A percentile compares a stretch with the other conserved stretches of the same genome.
phyloP scores from a whole-genome alignment of 2,113 vertebrate species.

The Catagonus wagneri region DNA sequence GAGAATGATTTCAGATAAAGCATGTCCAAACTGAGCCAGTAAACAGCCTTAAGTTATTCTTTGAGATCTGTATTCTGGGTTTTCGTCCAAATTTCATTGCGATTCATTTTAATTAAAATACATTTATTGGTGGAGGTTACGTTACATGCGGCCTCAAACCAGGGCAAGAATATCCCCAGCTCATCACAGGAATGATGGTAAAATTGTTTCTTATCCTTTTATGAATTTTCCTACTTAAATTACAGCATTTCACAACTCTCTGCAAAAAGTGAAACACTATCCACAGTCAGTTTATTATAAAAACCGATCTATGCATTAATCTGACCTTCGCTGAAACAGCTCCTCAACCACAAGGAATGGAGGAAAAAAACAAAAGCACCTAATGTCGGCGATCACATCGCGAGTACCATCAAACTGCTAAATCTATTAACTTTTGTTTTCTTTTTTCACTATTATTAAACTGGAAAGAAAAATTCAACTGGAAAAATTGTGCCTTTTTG shows the following conservation, averaged over 20 bases:
- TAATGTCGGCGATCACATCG: conserved; percentile 78
- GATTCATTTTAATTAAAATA: conserved; percentile 89
- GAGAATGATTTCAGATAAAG: conserved; percentile 72
- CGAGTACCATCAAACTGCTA: conserved; percentile 86
- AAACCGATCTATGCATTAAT: conserved; percentile 87
- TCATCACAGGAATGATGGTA: conserved; percentile 83
- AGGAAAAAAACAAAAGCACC: conserved; percentile 42
- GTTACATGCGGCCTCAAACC: conserved; percentile 78
- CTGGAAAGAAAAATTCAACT: conserved; percentile 88
- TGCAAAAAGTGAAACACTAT: conserved; percentile 88
- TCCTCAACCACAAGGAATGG: conserved; percentile 79
- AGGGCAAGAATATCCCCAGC: conserved; percentile 77
- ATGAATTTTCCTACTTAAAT: conserved; percentile 86
- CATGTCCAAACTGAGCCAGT: conserved; percentile 79
- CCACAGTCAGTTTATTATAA: conserved; percentile 86
- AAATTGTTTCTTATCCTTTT: conserved; percentile 88
- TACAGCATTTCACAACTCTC: conserved; percentile 88
- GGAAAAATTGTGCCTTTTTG: conserved; percentile 89
- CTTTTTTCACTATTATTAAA: conserved; percentile 89
- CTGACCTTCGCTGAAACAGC: conserved; percentile 86
- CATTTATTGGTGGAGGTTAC: conserved; percentile 84
- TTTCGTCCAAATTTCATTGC: conserved; percentile 86
- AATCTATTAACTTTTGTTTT: conserved; percentile 89
- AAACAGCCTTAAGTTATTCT: conserved; percentile 81
- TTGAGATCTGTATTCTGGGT: conserved; percentile 80